Evolutionary conservation across 2,888 invertebrate genomes (phyloP), one percentile per base, ranked within the genome.

Genomic region (Leptarthrus brevirostris): DNA sequence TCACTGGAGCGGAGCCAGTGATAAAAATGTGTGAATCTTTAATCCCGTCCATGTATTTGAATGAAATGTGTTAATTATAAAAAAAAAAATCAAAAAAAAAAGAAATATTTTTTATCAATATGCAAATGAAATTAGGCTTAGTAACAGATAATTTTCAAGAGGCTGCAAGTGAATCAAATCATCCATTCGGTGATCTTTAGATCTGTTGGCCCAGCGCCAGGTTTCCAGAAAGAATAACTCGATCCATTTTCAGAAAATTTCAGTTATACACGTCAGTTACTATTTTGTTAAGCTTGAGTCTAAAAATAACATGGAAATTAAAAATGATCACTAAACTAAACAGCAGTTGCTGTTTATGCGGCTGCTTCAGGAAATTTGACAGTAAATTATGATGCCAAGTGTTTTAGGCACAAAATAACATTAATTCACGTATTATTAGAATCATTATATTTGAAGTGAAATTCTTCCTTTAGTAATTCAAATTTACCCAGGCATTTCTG

Each of bases 191-290:
- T 40, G 22, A 18, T 64, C 20, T 22, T 64, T 8, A 44, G 22
- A 5, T 14, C n/a, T 20, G 6, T 14, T 64, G 64, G 64, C 47
- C 4, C 6, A 14, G 2, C 14, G 64, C 64, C 64, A 64, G 44
- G n/a, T 26, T 64, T 64, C 64, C 64, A 47, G 64, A 64, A 64
- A 64, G 58, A 64, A 64, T 64, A 64, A 64, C 20, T 36, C 44
- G 64, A 64, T 64, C 64, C 44, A 47, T 64, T 64, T 24, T 10
- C 26, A 34, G 40, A 44, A 64, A 64, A 64, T 64, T 49, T 64
- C 64, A 64, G 22, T 47, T 24, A 64, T 49, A 61, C 14, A 44
- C 64, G 44, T 64, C 26, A 47, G 64, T 64, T 64, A 64, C 64
- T 40, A 64, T 64, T 64, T 64, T 44, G n/a, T 64, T 22, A 44